Evolutionary conservation across 2,113 vertebrate species (phyloP).

Genomic region (Haplochromis burtoni): DNA sequence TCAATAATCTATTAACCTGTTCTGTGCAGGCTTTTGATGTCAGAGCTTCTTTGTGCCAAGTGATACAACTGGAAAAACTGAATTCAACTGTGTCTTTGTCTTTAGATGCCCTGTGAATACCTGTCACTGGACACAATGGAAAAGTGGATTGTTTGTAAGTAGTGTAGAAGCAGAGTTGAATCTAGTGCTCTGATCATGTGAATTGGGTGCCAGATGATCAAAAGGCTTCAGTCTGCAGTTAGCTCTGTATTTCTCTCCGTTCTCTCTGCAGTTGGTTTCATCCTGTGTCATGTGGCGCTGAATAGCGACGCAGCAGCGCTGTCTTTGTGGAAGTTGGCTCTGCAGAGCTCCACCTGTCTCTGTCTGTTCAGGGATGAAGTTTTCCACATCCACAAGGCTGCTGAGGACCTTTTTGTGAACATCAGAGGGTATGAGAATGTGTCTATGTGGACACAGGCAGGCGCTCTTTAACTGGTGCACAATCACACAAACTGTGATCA

Average conservation of each 20-base stretch:
- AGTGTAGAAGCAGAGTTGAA: too few species aligned
- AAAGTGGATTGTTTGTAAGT: constrained; percentile 99
- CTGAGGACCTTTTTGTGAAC: constrained; percentile 96
- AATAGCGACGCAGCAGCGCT: constrained; percentile 89
- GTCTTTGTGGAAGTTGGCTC: constrained; percentile 94
- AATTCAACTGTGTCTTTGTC: not conserved
- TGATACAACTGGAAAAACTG: not conserved
- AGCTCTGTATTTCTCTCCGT: not conserved
- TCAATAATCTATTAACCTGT: not conserved
- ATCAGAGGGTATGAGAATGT: constrained; percentile 82
- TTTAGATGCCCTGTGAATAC: constrained; percentile 96
- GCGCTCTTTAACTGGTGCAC: not conserved
- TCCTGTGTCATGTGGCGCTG: constrained; percentile 90
- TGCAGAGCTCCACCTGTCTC: constrained; percentile 97
- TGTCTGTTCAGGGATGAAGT: constrained; percentile 96
- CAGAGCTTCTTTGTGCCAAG: not conserved
- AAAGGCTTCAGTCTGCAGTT: too few species aligned
- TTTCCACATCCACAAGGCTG: constrained; percentile 97
- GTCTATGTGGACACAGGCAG: not conserved
- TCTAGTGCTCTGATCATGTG: not conserved
- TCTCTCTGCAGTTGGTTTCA: constrained; percentile 83
- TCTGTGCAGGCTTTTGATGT: not conserved
- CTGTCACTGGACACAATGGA: constrained; percentile 97
- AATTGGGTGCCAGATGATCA: not conserved
- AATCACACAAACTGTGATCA: not conserved